A percentile compares a stretch with the other conserved stretches of the same genome.
Evolutionary conservation across 1,140 invertebrate genomes (phyloP).

Genomic region (Zaprionus vittiger): DNA sequence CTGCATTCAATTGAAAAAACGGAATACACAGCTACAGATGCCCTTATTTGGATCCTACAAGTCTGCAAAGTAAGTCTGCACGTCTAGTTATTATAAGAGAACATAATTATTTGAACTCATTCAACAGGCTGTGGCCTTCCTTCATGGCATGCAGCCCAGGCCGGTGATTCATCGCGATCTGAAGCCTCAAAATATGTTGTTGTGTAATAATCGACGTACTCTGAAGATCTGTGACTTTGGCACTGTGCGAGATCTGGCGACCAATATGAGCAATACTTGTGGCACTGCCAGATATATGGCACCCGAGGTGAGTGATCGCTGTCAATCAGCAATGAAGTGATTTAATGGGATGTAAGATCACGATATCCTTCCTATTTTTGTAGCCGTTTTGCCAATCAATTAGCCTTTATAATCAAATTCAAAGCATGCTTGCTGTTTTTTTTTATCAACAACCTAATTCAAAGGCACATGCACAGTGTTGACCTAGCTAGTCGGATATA

Average conservation of each 20-base stretch:
- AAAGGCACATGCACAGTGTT: neutral
- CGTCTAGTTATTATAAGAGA: too few species aligned
- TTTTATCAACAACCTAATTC: too few species aligned
- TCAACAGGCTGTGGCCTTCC: slow-evolving; percentile 93
- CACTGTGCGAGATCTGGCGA: slow-evolving; percentile 94
- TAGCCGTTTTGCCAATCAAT: too few species aligned
- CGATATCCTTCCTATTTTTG: too few species aligned
- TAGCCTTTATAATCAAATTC: too few species aligned
- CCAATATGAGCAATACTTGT: slow-evolving; percentile 97
- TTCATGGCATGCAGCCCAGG: slow-evolving; percentile 96
- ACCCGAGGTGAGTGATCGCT: slow-evolving; percentile 89
- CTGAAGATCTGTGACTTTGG: slow-evolving; percentile 99
- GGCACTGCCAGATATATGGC: slow-evolving; percentile 99
- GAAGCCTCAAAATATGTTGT: slow-evolving; percentile 95
- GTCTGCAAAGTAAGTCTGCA: slow-evolving; percentile 88
- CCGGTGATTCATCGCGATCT: slow-evolving; percentile 97
- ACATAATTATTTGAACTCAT: neutral
- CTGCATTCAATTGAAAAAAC: slow-evolving; percentile 80
- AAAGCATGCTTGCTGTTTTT: too few species aligned
- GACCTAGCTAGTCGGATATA: neutral
- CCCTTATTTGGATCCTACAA: slow-evolving; percentile 96
- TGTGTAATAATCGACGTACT: slow-evolving; percentile 92
- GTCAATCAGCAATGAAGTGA: too few species aligned
- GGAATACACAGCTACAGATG: slow-evolving; percentile 94
- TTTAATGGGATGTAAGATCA: too few species aligned